Conservation (phyloP, 2,797 vertebrate species). For the Cetoscarus ocellatus region DNA sequence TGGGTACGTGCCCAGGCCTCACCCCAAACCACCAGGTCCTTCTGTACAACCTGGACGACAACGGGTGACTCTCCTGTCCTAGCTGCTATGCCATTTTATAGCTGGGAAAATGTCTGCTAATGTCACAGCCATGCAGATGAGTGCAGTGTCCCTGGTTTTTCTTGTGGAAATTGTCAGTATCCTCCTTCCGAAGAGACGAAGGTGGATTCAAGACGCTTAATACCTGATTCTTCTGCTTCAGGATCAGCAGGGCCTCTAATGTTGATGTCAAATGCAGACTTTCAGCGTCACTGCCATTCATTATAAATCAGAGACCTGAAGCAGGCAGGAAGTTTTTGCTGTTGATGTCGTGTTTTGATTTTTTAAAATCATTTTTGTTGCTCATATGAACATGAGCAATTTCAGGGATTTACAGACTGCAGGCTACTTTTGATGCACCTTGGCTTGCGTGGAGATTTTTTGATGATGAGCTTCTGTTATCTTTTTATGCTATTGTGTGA, state of each 20-base stretch:
- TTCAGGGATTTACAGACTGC: slow-evolving; percentile 78
- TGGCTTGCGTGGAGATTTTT: slow-evolving; percentile 39
- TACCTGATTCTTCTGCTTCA: slow-evolving; percentile 35
- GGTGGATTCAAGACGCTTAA: slow-evolving; percentile 1
- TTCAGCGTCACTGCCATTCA: slow-evolving; percentile 59
- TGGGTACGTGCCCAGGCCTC: slow-evolving; percentile 87
- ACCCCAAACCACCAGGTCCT: slow-evolving; percentile 89
- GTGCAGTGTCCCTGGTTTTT: neutral
- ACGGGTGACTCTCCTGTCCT: slow-evolving; percentile 70
- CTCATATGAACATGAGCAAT: slow-evolving; percentile 67
- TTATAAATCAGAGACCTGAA: slow-evolving; percentile 39
- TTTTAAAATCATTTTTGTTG: slow-evolving; percentile 27
- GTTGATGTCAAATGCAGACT: slow-evolving; percentile 44
- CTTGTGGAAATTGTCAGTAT: neutral
- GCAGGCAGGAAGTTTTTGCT: slow-evolving; percentile 18
- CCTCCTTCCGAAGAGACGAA: slow-evolving; percentile 5
- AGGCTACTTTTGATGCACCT: slow-evolving; percentile 48
- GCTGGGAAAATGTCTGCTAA: neutral
- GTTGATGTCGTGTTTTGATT: slow-evolving; percentile 26
- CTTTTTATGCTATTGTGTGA: slow-evolving; percentile 52
- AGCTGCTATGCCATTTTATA: neutral
- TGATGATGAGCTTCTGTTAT: slow-evolving; percentile 42
- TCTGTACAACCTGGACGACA: slow-evolving; percentile 92
- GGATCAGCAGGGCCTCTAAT: slow-evolving; percentile 39
- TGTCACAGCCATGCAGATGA: neutral